phyloP scores from a whole-genome alignment of 2,888 invertebrate species.

The Arenicola marina region DNA sequence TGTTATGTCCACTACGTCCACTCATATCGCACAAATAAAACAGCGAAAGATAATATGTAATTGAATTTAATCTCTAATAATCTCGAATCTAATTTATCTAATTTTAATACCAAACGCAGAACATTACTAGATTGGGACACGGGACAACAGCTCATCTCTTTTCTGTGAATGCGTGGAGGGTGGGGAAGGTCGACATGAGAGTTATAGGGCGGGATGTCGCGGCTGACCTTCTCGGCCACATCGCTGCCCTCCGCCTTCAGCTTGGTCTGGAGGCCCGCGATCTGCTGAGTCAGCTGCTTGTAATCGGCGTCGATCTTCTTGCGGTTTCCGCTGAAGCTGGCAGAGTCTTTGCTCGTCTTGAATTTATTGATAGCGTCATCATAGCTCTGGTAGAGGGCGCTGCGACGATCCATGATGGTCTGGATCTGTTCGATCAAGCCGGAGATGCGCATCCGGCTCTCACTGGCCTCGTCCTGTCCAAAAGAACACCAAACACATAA shows the following conservation, averaged over 20 bases:
- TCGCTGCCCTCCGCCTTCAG: constrained; percentile 69
- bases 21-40: too few relatives aligned
- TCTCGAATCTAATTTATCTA: too few relatives aligned
- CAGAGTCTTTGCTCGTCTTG: constrained; percentile 68
- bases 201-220: background rate
- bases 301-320: constrained; percentile 69
- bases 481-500: too few relatives aligned
- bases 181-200: background rate
- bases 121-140: too few relatives aligned
- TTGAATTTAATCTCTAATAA: too few relatives aligned
- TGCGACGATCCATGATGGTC: constrained; percentile 68
- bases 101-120: background rate
- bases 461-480: constrained; percentile 65
- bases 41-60: too few relatives aligned
- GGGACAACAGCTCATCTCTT: too few relatives aligned
- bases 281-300: constrained; percentile 66
- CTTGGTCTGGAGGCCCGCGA: constrained; percentile 65
- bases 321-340: constrained; percentile 60
- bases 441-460: constrained; percentile 63
- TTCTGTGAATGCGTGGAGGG: background rate
- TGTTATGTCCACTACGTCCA: too few relatives aligned
- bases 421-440: constrained; percentile 67
- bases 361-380: constrained; percentile 69
- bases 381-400: constrained; percentile 67
- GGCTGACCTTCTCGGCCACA: constrained; percentile 66